phyloP scores from a whole-genome alignment of 2,113 vertebrate genomes.

The Sisor rabdophorus region DNA sequence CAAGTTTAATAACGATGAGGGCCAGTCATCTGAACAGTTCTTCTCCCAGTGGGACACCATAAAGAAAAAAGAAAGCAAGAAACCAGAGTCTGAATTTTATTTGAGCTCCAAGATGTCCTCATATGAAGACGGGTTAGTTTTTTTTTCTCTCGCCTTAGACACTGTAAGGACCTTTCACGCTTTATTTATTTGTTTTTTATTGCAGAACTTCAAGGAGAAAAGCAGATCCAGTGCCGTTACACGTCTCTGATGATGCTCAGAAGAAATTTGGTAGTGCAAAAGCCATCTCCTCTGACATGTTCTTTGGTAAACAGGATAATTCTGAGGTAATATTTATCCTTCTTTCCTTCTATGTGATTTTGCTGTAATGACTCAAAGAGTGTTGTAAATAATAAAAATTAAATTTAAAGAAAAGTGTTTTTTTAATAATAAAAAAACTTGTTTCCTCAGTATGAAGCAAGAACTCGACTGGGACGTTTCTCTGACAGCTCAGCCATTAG shows the following conservation, averaged over 20 bases:
- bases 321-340: conserved; percentile 70
- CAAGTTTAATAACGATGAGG: conserved; percentile 73
- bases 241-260: conserved; percentile 77
- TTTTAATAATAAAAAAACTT: too few relatives aligned
- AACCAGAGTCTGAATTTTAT: conserved; percentile 68
- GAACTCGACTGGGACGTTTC: conserved; percentile 82
- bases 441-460: conserved; percentile 79
- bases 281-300: conserved; percentile 97
- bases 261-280: conserved; percentile 88
- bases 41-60: conserved; percentile 77
- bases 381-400: neutral
- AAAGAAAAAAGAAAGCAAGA: conserved; percentile 76
- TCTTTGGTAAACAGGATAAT: conserved; percentile 85
- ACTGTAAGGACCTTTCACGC: neutral
- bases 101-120: conserved; percentile 66
- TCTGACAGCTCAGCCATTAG: conserved; percentile 82
- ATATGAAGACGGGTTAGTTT: conserved; percentile 74
- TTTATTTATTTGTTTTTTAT: neutral
- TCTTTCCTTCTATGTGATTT: neutral
- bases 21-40: conserved; percentile 66
- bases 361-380: too few relatives aligned
- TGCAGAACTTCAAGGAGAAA: conserved; percentile 78
- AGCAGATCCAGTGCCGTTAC: conserved; percentile 61
- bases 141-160: neutral
- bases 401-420: too few relatives aligned